A percentile compares a stretch with the other conserved stretches of the same genome.
Evolutionary conservation across 2,888 invertebrate genomes (phyloP).

Genomic region (Drosophila borealis): DNA sequence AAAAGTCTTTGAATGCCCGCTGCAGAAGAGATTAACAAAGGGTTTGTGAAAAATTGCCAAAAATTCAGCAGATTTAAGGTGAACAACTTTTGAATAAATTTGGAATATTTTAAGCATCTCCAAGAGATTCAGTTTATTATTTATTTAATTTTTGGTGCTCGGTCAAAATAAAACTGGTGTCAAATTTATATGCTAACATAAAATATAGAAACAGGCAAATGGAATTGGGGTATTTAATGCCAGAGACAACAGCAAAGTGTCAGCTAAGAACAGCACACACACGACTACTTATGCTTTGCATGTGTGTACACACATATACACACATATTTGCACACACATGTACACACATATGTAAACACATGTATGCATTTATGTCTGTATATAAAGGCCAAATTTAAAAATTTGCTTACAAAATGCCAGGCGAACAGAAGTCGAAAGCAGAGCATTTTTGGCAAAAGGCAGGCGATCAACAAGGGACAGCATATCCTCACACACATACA

Average conservation of each 20-base stretch:
- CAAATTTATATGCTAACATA: conserved; percentile 5
- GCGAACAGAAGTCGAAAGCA: conserved; percentile 62
- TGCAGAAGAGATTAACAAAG: not conserved
- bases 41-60: not conserved
- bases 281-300: conserved; percentile 9
- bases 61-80: not conserved
- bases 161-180: not conserved
- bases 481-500: conserved; percentile 26
- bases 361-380: conserved; percentile 14
- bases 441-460: conserved; percentile 12
- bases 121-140: not conserved
- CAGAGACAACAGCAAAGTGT: conserved; percentile 39
- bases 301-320: conserved; percentile 6
- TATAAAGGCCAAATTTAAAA: conserved; percentile 62
- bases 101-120: not conserved
- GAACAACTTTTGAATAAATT: not conserved
- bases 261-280: conserved; percentile 21
- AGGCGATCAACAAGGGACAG: conserved; percentile 48
- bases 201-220: conserved; percentile 13
- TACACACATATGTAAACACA: not conserved
- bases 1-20: not conserved
- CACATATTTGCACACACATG: not conserved
- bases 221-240: conserved; percentile 6
- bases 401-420: conserved; percentile 78
- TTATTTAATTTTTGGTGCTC: not conserved